Percentiles rank a stretch among this genome's conserved stretches.
Conservation (phyloP, 2,113 vertebrate species). For the Ahaetulla prasina region DNA sequence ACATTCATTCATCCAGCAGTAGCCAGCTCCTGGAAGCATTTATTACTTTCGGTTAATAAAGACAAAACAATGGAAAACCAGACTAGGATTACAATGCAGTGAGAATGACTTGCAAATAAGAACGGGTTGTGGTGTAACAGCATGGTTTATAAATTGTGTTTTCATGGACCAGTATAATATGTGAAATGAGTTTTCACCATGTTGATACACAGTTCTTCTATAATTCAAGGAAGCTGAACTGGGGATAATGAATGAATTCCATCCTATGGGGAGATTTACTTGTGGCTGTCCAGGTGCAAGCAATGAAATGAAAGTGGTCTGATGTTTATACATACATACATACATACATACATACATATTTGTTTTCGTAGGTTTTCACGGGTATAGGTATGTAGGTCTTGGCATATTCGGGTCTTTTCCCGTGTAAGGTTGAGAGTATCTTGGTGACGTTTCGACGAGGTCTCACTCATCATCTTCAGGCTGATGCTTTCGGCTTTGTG, state of each 20-base stretch:
- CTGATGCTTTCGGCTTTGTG: no score
- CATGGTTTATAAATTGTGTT: not conserved
- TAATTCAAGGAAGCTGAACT: not conserved
- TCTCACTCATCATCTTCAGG: no score
- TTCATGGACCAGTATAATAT: not conserved
- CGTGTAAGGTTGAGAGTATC: no score
- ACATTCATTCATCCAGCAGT: not conserved
- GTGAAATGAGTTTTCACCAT: not conserved
- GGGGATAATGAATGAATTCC: not conserved
- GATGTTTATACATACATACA: no score
- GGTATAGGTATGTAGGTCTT: no score
- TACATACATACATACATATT: no score
- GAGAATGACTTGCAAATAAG: not conserved
- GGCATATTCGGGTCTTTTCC: no score
- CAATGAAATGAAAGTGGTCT: not conserved
- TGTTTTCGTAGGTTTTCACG: no score
- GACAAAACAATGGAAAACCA: not conserved
- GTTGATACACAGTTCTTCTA: not conserved
- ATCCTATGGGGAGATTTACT: not conserved
- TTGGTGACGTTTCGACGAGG: no score
- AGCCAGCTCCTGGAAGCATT: not conserved
- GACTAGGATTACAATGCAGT: not conserved
- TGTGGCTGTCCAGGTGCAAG: not conserved
- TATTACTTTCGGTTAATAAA: not conserved
- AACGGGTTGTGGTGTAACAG: not conserved